These are phyloP conservation scores for Nibea albiflora DNA, from an alignment of 2,113 vertebrate species.

Conservation along the genomic window DNA sequence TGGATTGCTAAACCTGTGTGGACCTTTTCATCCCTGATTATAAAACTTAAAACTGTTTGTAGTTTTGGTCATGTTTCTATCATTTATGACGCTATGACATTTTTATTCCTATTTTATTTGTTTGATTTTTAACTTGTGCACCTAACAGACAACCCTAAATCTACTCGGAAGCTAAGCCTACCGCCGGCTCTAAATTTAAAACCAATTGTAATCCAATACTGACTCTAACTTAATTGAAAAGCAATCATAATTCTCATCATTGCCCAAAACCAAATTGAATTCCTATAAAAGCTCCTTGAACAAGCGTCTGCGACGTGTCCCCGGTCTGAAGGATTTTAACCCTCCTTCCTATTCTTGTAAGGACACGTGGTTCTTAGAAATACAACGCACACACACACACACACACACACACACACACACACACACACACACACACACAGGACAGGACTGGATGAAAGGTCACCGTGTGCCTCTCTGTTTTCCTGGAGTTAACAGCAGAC, in stretches of 20 bases:
- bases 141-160: not conserved
- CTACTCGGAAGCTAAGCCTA: not conserved
- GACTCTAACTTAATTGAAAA: not conserved
- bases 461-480: constrained; percentile 42
- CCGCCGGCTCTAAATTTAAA: not conserved
- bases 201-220: not conserved
- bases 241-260: not conserved
- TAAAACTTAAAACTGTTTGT: too few relatives aligned
- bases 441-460: constrained; percentile 54
- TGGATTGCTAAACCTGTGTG: not conserved
- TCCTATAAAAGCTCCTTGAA: not conserved
- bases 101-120: not conserved
- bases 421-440: not conserved
- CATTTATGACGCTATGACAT: too few relatives aligned
- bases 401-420: not conserved
- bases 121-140: not conserved
- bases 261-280: not conserved
- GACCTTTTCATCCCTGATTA: not conserved
- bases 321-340: not conserved
- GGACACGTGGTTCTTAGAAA: constrained; percentile 7
- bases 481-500: constrained; percentile 59
- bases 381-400: not conserved
- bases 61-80: too few relatives aligned
- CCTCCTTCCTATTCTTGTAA: not conserved
- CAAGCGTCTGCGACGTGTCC: not conserved